Evolutionary conservation across 1,140 invertebrate genomes (phyloP).

Genomic region (Chelonus insularis): DNA sequence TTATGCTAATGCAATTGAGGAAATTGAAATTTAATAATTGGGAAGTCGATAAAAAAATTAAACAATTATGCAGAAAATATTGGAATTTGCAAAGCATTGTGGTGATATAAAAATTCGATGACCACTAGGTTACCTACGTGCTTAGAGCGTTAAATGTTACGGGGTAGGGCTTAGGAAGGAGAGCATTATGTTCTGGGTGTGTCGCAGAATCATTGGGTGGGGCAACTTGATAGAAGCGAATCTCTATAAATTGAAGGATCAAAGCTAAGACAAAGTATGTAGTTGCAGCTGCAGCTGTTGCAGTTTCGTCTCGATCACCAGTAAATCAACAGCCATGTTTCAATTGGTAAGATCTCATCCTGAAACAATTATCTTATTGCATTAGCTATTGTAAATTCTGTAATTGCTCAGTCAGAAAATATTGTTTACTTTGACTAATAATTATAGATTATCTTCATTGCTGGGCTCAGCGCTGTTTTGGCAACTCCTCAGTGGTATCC

Average conservation of each 20-base stretch:
- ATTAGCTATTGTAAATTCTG: background rate
- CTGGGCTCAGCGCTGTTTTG: constrained; percentile 33
- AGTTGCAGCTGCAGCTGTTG: constrained; percentile 27
- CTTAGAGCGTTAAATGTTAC: constrained; percentile 46
- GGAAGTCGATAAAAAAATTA: background rate
- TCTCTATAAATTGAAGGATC: constrained; percentile 58
- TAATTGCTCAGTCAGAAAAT: too few species aligned
- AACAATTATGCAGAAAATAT: background rate
- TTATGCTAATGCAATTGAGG: too few species aligned
- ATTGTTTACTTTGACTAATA: too few species aligned
- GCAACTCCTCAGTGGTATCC: constrained; percentile 53
- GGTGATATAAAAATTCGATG: background rate
- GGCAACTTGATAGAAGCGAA: constrained; percentile 44
- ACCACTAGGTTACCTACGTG: constrained; percentile 24
- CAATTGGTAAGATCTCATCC: constrained; percentile 36
- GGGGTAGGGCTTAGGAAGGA: constrained; percentile 37
- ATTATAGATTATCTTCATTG: constrained; percentile 42
- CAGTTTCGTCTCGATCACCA: background rate
- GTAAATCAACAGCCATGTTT: constrained; percentile 32
- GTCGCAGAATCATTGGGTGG: constrained; percentile 43
- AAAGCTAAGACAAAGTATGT: constrained; percentile 40
- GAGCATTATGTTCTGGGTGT: constrained; percentile 49
- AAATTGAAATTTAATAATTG: too few species aligned
- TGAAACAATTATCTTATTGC: background rate
- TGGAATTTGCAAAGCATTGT: background rate